Base-by-base conservation (phyloP, 1,140 invertebrate species). In the Dendroctonus ponderosae region DNA sequence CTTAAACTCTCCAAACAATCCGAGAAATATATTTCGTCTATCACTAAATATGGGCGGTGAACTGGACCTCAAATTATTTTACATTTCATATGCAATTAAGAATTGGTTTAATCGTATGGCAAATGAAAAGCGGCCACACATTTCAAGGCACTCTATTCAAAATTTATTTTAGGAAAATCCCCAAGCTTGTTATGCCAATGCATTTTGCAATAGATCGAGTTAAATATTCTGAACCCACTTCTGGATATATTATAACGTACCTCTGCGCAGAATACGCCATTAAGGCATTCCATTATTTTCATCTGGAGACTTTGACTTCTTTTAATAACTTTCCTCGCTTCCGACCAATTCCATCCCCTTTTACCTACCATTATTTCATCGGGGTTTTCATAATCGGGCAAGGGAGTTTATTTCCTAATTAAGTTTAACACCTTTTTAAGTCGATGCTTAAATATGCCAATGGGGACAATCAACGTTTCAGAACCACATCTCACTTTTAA, bases 281-380 rank as follows among this genome's bases (percentile, higher is more conserved):
- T 75, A 76, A 44, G 74, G 69, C 72, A 70, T 76, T 74, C 75
- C 75, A 76, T 76, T 76, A 76, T 74, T 74, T 71, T 72, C 75
- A 76, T 76, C 75, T 76, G 75, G 60, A 75, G 70, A 73, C 41
- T 72, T 72, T 71, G 67, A 71, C 61, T 74, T 70, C 71, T 69
- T 72, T 74, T 74, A 71, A 71, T 66, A 66, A 65, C 64, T 67
- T 71, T 72, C 70, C 71, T 41, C 42, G 40, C 65, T 60, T 67
- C 65, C 65, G 50, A 67, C 50, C 57, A 59, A 61, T 67, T 67
- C 69, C 64, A 66, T 69, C 54, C 57, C 48, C 60, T 66, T 26
- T 40, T 69, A 56, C 62, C 62, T 62, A 44, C 57, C 63, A 62
- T 60, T 61, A 69, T 43, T 56, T 61, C 52, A 65, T 58, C 57